Percentiles rank a stretch among this genome's conserved stretches.
phyloP scores from a whole-genome alignment of 2,888 invertebrate species.

The Lepidonotus clava region DNA sequence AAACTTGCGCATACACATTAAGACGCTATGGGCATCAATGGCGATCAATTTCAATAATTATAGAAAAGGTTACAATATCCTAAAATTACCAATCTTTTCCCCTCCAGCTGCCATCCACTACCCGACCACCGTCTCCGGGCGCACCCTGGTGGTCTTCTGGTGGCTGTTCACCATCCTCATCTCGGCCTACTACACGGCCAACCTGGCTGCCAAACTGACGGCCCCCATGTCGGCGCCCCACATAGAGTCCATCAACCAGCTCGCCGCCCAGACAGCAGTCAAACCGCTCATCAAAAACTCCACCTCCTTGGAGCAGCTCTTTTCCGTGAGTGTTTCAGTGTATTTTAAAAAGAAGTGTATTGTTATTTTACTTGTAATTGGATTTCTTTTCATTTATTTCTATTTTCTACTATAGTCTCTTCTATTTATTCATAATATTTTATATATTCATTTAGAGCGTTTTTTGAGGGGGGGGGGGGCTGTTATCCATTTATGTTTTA shows the following conservation, averaged over 20 bases:
- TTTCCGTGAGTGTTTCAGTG: neutral
- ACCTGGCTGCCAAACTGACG: slow-evolving; percentile 68
- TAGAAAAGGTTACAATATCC: neutral
- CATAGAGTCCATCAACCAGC: slow-evolving; percentile 65
- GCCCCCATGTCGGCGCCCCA: slow-evolving; percentile 65
- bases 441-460: no score
- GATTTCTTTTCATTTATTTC: neutral
- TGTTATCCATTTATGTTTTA: no score
- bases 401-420: no score
- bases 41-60: no score
- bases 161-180: slow-evolving; percentile 69
- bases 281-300: slow-evolving; percentile 64
- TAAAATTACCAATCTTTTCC: neutral
- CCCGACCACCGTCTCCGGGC: slow-evolving; percentile 59
- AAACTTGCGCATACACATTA: no score
- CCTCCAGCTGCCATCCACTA: slow-evolving; percentile 8
- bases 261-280: slow-evolving; percentile 63
- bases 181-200: slow-evolving; percentile 68
- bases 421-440: no score
- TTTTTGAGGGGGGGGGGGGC: no score
- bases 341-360: no score
- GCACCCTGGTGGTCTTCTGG: slow-evolving; percentile 66
- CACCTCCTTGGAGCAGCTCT: slow-evolving; percentile 38
- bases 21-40: no score
- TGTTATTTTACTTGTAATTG: neutral